Base-by-base conservation (phyloP, 2,797 vertebrate genomes). In the Pangasius sanitwongsei region DNA sequence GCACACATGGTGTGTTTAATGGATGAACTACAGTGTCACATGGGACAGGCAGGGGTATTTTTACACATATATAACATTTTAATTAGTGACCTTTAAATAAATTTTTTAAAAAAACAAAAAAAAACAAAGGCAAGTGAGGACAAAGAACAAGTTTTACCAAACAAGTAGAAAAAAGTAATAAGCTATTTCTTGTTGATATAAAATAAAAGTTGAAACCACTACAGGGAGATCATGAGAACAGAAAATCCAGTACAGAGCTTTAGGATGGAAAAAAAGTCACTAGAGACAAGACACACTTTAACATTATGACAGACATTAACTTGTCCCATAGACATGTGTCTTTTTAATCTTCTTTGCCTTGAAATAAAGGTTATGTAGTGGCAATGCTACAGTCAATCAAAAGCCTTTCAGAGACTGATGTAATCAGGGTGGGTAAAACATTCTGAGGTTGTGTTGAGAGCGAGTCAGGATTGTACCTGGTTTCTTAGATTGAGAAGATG, bases 401-500 rank as follows among this genome's bases (percentile, higher is more conserved):
- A 41, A 83, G 44, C 34, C 5, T 28, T 3, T 87, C 1, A 34
- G 41, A 41, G 25, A 23, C 23, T 23, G 63, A 15, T 67, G 50
- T 70, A 57, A 70, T 57, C 20, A 50, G 61, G 83, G 87, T 75
- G 6, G 50, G 74, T 48, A 80, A 67, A 91, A 69, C 50, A 41
- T 89, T 28, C 70, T 59, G 34, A 50, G 13, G 13, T 12, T 37
- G 69, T 80, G 83, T 88, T 23, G 87, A 83, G 72, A 25, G 37
- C 18, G 12, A 44, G 86, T 82, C 53, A 84, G 48, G 34, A 55
- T 20, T 94, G 86, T 97, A 99, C 98, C 98, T 98, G 97, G 92
- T 92, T 98, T 98, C 94, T 98, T 98, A 37, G 97, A 95, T 93
- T 98, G 98, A 0, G 97, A 96, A 59, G 97, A 96, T 77, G 98